Base-by-base conservation (phyloP, 2,797 vertebrate genomes). In the Taeniopygia guttata region DNA sequence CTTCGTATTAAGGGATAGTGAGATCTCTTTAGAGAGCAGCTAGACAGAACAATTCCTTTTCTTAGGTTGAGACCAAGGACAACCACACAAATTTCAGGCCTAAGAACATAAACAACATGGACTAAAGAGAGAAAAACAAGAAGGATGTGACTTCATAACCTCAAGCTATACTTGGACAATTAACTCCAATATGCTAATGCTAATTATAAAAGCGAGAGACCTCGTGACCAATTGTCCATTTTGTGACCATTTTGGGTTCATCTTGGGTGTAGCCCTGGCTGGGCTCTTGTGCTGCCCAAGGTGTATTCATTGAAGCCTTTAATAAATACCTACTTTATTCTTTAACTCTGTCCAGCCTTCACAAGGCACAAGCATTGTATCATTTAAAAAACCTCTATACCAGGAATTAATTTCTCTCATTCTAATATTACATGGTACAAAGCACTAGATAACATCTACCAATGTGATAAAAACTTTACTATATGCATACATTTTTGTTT, bases 211-310 rank as follows among this genome's bases (percentile, higher is more conserved):
- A 40, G 26, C 38, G 12, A 27, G 58, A 59, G 26, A 20, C 18
- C 12, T 9, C 12, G 4, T 20, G 58, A 38, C 8, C 1, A 0
- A 8, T 20, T 5, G 3, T 60, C 36, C 26, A 29, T 60, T 40
- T 60, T 60, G 26, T 60, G 58, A 7, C 58, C 8, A 13, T 40
- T 38, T 38, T 27, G 6, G 12, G 36, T 5, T 14, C 26, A 14
- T 19, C 36, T 29, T 29, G 17, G 12, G 12, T 59, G 36, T 10
- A 19, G 36, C 36, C 26, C 3, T 59, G 58, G 27, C 36, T 29
- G 17, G 36, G 26, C 36, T 59, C 58, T 29, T 59, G 26, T 38
- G 17, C 12, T 38, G 25, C 36, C 26, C 17, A 59, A 38, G 36
- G 12, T 40, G 12, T 13, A 59, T 59, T 36, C 58, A 38, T 20